These are phyloP conservation scores for Stenopsyche tienmushanensis DNA, from an alignment of 1,140 invertebrate genomes.

Conservation along the genomic window DNA sequence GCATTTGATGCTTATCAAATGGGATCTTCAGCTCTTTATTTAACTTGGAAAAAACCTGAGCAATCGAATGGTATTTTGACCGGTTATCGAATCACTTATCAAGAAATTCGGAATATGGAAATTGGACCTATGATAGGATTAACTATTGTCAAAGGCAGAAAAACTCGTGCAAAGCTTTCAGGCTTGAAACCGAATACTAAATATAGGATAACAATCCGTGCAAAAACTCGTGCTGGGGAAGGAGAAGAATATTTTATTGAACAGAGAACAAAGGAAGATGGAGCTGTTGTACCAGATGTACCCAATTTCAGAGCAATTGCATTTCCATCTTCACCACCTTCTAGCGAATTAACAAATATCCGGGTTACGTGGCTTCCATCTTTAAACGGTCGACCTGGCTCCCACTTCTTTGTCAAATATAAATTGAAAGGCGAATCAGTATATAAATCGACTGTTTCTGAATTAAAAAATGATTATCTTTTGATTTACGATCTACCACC, in stretches of 20 bases:
- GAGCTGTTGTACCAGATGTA: slow-evolving; percentile 66
- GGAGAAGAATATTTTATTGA: slow-evolving; percentile 85
- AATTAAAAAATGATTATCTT: slow-evolving; percentile 73
- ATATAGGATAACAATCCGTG: slow-evolving; percentile 83
- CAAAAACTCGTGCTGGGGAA: slow-evolving; percentile 80
- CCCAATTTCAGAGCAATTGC: slow-evolving; percentile 77
- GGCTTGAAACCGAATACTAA: slow-evolving; percentile 82
- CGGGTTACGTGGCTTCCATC: slow-evolving; percentile 81
- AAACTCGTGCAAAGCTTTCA: slow-evolving; percentile 80
- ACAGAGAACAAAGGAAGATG: slow-evolving; percentile 64
- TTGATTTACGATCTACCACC: slow-evolving; percentile 77
- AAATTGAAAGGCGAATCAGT: slow-evolving; percentile 69
- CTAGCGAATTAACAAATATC: slow-evolving; percentile 73
- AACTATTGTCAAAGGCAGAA: slow-evolving; percentile 72
- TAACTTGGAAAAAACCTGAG: slow-evolving; percentile 90
- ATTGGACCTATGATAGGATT: slow-evolving; percentile 71
- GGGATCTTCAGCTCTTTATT: slow-evolving; percentile 83
- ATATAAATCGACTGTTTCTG: slow-evolving; percentile 61
- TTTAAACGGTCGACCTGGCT: slow-evolving; percentile 70
- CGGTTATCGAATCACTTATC: slow-evolving; percentile 91
- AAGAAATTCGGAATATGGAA: slow-evolving; percentile 72
- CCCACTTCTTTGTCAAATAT: slow-evolving; percentile 87
- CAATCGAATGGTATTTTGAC: slow-evolving; percentile 93
- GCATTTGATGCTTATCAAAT: slow-evolving; percentile 78
- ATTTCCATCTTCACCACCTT: slow-evolving; percentile 67